phyloP scores from a whole-genome alignment of 2,113 vertebrate genomes.

The Channa argus region DNA sequence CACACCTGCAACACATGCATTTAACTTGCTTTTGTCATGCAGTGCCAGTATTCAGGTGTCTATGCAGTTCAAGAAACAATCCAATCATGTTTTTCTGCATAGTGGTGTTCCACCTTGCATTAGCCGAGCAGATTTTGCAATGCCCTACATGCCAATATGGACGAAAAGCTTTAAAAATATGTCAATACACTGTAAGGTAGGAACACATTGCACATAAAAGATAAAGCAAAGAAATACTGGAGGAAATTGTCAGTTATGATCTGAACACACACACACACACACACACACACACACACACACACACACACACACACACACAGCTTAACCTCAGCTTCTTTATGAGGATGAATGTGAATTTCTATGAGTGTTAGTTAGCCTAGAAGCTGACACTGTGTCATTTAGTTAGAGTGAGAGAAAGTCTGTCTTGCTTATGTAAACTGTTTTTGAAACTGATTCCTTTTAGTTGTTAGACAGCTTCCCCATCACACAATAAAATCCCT shows the following conservation, averaged over 20 bases:
- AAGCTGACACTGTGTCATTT: conserved; percentile 20
- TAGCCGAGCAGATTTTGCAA: conserved; percentile 24
- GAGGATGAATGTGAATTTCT: conserved; percentile 39
- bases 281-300: neutral
- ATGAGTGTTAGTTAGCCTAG: conserved; percentile 36
- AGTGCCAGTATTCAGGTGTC: neutral
- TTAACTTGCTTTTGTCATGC: neutral
- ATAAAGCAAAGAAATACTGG: conserved; percentile 39
- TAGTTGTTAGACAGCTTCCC: neutral
- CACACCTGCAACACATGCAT: too few species aligned
- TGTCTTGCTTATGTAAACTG: neutral
- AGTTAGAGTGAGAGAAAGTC: conserved; percentile 13
- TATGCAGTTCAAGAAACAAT: conserved; percentile 16
- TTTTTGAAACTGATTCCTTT: conserved; percentile 7
- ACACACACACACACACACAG: conserved; percentile 2
- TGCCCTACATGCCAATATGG: conserved; percentile 21
- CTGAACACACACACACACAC: neutral
- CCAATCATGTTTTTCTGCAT: neutral
- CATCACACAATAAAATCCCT: neutral
- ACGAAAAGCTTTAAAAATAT: conserved; percentile 19
- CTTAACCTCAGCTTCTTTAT: conserved; percentile 31
- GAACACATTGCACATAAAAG: conserved; percentile 53
- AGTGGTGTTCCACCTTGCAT: conserved; percentile 14
- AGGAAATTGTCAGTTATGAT: conserved; percentile 41
- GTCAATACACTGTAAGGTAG: conserved; percentile 21